Conservation (phyloP, 1,140 invertebrate species). For the Drosophila suzukii region DNA sequence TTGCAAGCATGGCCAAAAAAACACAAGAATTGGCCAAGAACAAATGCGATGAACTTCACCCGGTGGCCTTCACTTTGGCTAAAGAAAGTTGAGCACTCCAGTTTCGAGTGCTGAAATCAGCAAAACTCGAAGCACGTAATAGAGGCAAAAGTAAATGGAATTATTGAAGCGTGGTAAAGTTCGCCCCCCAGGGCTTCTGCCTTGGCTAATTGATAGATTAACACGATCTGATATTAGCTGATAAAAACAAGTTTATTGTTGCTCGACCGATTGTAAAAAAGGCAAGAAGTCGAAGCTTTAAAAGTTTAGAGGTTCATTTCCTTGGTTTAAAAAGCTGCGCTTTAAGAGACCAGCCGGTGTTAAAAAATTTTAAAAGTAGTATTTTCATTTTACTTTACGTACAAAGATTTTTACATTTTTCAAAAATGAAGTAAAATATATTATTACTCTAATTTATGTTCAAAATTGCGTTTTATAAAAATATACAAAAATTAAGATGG, state of each 20-base stretch:
- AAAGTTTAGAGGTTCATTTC: conserved; percentile 16
- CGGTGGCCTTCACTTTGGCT: conserved; percentile 42
- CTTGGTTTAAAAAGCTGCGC: conserved; percentile 5
- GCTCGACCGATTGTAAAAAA: not conserved
- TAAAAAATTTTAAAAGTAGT: not conserved
- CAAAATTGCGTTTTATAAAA: too few relatives aligned
- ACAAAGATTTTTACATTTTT: not conserved
- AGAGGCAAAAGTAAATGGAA: conserved; percentile 11
- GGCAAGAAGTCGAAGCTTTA: conserved; percentile 4
- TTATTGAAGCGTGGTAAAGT: conserved; percentile 42
- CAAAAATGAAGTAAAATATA: too few relatives aligned
- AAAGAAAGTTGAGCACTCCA: conserved; percentile 56
- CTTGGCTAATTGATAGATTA: conserved; percentile 45
- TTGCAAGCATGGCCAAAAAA: conserved; percentile 32
- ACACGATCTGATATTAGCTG: conserved; percentile 28
- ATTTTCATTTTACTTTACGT: not conserved
- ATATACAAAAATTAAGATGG: too few relatives aligned
- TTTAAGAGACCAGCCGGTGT: conserved; percentile 5
- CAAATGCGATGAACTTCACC: conserved; percentile 59
- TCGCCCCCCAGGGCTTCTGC: conserved; percentile 20
- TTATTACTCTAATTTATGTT: too few relatives aligned
- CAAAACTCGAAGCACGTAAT: conserved; percentile 22
- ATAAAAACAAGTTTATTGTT: conserved; percentile 40
- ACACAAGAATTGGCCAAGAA: conserved; percentile 46
- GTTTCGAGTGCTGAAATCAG: conserved; percentile 46